phyloP scores from a whole-genome alignment of 2,113 vertebrate species.

The Megalops atlanticus region DNA sequence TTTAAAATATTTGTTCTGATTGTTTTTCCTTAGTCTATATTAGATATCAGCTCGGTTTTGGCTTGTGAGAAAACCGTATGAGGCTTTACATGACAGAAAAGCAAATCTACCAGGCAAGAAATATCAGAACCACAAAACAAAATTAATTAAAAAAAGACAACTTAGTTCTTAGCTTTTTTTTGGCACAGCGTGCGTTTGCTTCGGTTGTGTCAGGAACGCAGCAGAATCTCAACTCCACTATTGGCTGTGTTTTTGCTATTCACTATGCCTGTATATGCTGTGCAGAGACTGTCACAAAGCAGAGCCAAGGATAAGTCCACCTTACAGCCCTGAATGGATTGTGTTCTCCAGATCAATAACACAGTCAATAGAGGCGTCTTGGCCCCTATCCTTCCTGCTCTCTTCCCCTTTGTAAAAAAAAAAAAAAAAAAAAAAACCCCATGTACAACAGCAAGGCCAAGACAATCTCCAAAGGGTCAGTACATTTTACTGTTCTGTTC shows the following conservation, averaged over 20 bases:
- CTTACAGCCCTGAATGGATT: background rate
- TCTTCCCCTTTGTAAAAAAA: background rate
- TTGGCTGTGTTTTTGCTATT: slow-evolving; percentile 13
- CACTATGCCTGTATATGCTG: too few species aligned
- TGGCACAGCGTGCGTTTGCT: slow-evolving; percentile 38
- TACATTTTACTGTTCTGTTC: background rate
- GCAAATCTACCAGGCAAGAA: background rate
- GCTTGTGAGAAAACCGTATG: background rate
- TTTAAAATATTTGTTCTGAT: too few species aligned
- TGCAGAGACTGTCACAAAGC: background rate
- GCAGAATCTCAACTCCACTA: slow-evolving; percentile 24
- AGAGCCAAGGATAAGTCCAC: too few species aligned
- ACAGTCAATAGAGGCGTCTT: background rate
- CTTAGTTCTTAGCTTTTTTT: slow-evolving; percentile 10
- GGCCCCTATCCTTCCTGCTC: too few species aligned
- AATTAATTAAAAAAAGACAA: background rate
- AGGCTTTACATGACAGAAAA: background rate
- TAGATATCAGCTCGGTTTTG: too few species aligned
- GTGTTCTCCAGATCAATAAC: background rate
- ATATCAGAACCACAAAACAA: background rate
- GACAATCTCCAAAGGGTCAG: background rate
- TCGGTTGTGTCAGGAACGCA: slow-evolving; percentile 33
- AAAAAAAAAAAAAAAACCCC: background rate
- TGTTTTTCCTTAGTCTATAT: too few species aligned
- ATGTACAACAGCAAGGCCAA: background rate